These are phyloP conservation scores for Protonemura montana DNA, from an alignment of 2,888 invertebrate genomes.

Conservation along the genomic window DNA sequence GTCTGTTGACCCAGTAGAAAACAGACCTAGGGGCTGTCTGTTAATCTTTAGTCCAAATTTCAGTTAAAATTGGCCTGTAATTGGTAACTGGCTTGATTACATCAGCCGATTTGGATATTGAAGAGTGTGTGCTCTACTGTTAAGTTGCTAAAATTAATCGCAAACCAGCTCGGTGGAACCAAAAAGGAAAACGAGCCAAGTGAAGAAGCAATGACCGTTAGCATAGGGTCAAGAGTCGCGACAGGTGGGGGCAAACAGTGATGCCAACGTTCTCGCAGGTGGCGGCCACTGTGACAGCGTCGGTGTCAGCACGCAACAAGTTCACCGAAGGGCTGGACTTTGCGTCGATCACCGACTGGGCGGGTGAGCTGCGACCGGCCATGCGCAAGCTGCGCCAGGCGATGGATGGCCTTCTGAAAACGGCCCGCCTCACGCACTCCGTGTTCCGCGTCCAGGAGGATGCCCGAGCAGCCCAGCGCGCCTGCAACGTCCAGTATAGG, in stretches of 20 bases:
- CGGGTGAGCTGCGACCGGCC: conserved; percentile 78
- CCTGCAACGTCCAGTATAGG: conserved; percentile 77
- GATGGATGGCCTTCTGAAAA: conserved; percentile 78
- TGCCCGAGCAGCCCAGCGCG: conserved; percentile 75
- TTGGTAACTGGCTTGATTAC: no score
- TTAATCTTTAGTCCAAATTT: no score
- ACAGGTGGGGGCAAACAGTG: conserved; percentile 49
- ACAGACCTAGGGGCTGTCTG: no score
- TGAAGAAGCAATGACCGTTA: no score
- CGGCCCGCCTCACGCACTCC: conserved; percentile 81
- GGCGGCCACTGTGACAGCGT: conserved; percentile 63
- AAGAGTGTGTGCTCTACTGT: no score
- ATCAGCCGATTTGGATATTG: no score
- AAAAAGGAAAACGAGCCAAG: no score
- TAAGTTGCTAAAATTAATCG: no score
- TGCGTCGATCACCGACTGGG: conserved; percentile 76
- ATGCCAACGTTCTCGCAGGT: conserved; percentile 50
- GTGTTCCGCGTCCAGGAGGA: conserved; percentile 84
- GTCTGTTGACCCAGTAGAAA: no score
- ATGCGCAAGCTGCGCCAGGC: conserved; percentile 82
- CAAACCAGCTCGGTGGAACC: no score
- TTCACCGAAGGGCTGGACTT: conserved; percentile 76
- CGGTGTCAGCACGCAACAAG: conserved; percentile 69
- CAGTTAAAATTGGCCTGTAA: no score
- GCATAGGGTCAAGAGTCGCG: no score